A percentile compares a stretch with the other conserved stretches of the same genome.
Conservation (phyloP, 2,113 vertebrate genomes). For the Plestiodon gilberti region DNA sequence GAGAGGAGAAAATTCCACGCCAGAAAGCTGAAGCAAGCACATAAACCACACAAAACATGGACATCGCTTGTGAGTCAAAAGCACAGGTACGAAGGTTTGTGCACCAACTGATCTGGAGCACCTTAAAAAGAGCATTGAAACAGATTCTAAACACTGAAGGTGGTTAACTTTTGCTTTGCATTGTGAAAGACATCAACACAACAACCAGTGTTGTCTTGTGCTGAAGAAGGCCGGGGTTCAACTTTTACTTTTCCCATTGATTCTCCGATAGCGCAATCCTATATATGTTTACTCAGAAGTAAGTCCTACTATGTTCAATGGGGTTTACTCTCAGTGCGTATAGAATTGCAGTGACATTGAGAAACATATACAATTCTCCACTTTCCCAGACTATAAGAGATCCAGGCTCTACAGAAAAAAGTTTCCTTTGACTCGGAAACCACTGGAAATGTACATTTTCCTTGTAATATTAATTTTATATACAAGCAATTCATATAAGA, state of each 20-base stretch:
- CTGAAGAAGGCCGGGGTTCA: neutral
- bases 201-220: neutral
- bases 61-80: rapidly evolving
- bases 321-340: too few relatives aligned
- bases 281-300: too few relatives aligned
- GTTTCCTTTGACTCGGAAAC: neutral
- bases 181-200: neutral
- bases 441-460: neutral
- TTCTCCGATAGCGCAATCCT: too few relatives aligned
- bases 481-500: neutral
- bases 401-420: neutral
- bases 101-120: conserved; percentile 13
- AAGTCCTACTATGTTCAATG: too few relatives aligned
- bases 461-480: neutral
- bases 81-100: conserved; percentile 28
- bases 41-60: conserved; percentile 27
- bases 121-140: conserved; percentile 3
- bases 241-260: too few relatives aligned
- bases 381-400: neutral
- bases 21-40: neutral
- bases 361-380: neutral
- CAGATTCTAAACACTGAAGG: neutral
- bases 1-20: neutral
- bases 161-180: neutral
- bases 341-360: neutral